Base-by-base conservation (phyloP, 2,888 invertebrate species). In the Oeneis ivallda region DNA sequence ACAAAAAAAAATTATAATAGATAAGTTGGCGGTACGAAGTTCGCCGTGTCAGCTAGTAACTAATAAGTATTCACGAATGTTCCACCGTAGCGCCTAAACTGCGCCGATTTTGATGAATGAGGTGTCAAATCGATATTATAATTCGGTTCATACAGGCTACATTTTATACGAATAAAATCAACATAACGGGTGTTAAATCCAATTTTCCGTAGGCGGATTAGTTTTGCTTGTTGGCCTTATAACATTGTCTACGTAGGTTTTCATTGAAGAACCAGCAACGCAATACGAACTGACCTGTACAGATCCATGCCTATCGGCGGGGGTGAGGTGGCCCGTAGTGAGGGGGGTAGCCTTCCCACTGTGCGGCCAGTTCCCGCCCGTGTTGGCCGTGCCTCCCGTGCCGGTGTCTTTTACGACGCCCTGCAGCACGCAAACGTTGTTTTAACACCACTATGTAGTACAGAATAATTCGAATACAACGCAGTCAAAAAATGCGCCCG, bases 301-400 rank as follows among this genome's bases (percentile, higher is more conserved):
- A 83, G 98, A 98, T 89, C 98, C 98, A 89, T 98, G 98, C 92
- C 98, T 94, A 93, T 98, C 98, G 77, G 98, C 98, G 79, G 98
- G 97, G 78, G 97, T 97, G 84, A 97, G 94, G 88, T 96, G 96
- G 1, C 91, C 97, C 78, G 96, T 93, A 79, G 95, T 95, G 84
- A 95, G 95, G 81, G 97, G 97, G 80, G 96, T 96, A 79, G 96
- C 95, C 89, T 97, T 97, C 66, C 92, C 92, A 81, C 96, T 96
- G 94, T 96, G 96, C 78, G 96, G 96, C 92, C 95, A 95, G 83
- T 94, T 94, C 86, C 96, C 95, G 83, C 95, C 94, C 73, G 93
- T 92, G 87, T 95, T 95, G 82, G 96, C 95, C 79, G 94, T 93
- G 83, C 94, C 92, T 78, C 88, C 88, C 0, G 86, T 84, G 9